These are phyloP conservation scores for Chaetodon trifascialis DNA, from an alignment of 2,113 vertebrate genomes.

Conservation along the genomic window DNA sequence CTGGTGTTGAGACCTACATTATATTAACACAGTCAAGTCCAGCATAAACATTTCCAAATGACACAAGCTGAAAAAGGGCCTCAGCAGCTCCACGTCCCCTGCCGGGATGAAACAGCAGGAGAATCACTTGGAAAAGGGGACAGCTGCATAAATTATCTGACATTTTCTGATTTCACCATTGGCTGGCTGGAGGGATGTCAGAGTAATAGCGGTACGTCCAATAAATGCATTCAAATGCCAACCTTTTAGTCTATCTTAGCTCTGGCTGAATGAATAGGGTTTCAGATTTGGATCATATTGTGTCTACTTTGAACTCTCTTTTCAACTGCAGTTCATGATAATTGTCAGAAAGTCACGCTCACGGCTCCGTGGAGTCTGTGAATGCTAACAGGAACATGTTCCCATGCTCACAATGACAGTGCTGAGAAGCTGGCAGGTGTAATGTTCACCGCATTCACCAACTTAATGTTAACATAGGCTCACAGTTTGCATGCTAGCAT, in stretches of 20 bases:
- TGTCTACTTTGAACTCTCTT: background rate
- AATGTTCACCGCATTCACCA: too few species aligned
- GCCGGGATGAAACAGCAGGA: constrained; percentile 57
- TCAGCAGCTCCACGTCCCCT: constrained; percentile 36
- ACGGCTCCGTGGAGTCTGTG: too few species aligned
- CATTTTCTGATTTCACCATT: constrained; percentile 51
- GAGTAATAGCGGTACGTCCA: constrained; percentile 13
- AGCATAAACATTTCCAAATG: constrained; percentile 22
- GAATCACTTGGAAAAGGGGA: constrained; percentile 44
- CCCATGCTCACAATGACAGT: too few species aligned
- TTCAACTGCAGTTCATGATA: background rate
- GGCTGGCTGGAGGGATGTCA: constrained; percentile 8
- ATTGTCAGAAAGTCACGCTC: background rate
- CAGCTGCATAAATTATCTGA: constrained; percentile 72
- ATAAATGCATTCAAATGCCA: constrained; percentile 14
- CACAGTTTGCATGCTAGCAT: too few species aligned
- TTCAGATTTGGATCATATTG: background rate
- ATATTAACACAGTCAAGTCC: constrained; percentile 6
- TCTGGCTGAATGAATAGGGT: background rate
- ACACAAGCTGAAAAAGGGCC: constrained; percentile 11
- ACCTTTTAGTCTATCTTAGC: constrained; percentile 20
- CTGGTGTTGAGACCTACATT: background rate
- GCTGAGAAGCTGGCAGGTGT: too few species aligned
- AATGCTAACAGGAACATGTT: too few species aligned
- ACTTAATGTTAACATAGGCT: too few species aligned